Base-by-base conservation (phyloP, 2,888 invertebrate genomes). In the Cryptophagus acutangulus region DNA sequence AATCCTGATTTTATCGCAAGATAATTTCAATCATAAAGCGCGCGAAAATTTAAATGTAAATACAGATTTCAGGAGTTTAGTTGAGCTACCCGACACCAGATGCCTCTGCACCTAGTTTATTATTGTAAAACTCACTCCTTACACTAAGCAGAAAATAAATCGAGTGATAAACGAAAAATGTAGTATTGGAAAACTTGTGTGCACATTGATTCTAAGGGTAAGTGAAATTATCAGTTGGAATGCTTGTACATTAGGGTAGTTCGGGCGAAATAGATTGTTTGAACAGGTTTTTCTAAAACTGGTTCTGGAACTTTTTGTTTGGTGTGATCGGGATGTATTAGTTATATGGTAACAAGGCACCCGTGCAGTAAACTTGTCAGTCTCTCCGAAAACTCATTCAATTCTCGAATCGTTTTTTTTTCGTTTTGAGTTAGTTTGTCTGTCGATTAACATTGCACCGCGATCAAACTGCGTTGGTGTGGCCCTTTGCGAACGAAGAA, bases 261-360 rank as follows among this genome's bases (percentile, higher is more conserved):
- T n/a, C n/a, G n/a, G n/a, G n/a, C n/a, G n/a, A n/a, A n/a, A n/a
- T n/a, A n/a, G 28, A 25, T 41, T 31, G 25, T 16, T 29, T 38
- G 34, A 47, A 43, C 49, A 33, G 44, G 49, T 52, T 50, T 49
- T n/a, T 34, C 38, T 15, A 39, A 41, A 57, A 55, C 53, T 47
- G 54, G 55, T 58, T 57, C 45, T 47, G 33, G 30, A 28, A 44
- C 50, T 52, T 50, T 60, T 62, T 62, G 58, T 57, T 53, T 57
- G 51, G 63, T 63, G 62, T 62, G 55, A 62, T 57, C 55, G 54
- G 62, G 65, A 58, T 59, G 62, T 63, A 59, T 55, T 59, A 59
- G 56, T 62, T 57, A 47, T 49, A 53, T 41, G 41, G 35, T 44
- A 33, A 44, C 43, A 47, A 45, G 45, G 44, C 48, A 48, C 50